Evolutionary conservation across 2,888 invertebrate species (phyloP).

Genomic region (Pyrrhosoma nymphula): DNA sequence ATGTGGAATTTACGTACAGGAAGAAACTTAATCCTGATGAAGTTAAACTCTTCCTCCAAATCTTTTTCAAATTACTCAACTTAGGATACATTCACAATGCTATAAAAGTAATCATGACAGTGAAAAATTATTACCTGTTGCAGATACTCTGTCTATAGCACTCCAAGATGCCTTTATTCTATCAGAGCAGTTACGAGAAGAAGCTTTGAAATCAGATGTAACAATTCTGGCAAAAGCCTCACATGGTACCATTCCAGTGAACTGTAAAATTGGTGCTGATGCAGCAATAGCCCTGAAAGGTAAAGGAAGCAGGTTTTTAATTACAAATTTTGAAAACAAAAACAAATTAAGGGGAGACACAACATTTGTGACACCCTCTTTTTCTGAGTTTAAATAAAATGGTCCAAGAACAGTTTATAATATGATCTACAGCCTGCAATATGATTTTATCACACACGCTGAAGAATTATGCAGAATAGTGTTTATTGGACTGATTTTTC

Average conservation of each 20-base stretch:
- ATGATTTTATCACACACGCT: too few species aligned
- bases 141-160: conserved; percentile 80
- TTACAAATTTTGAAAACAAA: background rate
- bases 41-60: too few species aligned
- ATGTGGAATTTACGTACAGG: too few species aligned
- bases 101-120: background rate
- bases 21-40: too few species aligned
- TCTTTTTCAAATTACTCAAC: too few species aligned
- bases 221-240: conserved; percentile 88
- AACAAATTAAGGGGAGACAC: background rate
- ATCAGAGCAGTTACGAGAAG: conserved; percentile 82
- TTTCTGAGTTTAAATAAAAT: too few species aligned
- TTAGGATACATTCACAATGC: background rate
- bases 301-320: background rate
- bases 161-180: conserved; percentile 90
- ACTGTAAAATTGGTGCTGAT: conserved; percentile 95
- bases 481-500: too few species aligned
- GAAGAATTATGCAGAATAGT: too few species aligned
- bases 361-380: too few species aligned
- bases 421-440: too few species aligned
- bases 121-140: conserved; percentile 78
- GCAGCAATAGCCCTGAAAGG: conserved; percentile 90
- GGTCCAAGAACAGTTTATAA: too few species aligned
- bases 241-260: conserved; percentile 88
- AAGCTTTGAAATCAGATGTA: conserved; percentile 86